Percentiles rank a stretch among this genome's conserved stretches.
Conservation (phyloP, 2,797 vertebrate genomes). For the Sandelia bainsii region DNA sequence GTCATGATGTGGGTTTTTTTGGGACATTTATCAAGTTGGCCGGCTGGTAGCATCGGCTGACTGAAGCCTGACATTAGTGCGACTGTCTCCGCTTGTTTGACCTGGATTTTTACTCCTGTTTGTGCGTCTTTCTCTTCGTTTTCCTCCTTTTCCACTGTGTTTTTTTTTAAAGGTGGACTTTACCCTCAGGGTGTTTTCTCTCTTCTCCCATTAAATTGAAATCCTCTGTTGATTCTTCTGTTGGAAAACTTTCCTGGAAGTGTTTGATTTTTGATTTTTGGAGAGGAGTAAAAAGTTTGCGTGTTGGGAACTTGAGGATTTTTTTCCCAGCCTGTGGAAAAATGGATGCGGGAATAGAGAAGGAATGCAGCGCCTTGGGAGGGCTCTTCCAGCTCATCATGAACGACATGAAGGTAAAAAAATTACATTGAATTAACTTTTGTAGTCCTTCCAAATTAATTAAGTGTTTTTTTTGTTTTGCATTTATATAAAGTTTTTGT, state of each 20-base stretch:
- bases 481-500: too few species aligned
- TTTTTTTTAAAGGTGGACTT: slow-evolving; percentile 62
- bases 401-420: slow-evolving; percentile 90
- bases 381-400: slow-evolving; percentile 90
- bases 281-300: slow-evolving; percentile 31
- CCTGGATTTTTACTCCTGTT: slow-evolving; percentile 29
- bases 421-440: background rate
- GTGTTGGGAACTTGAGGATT: slow-evolving; percentile 53
- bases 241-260: slow-evolving; percentile 36
- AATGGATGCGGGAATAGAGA: slow-evolving; percentile 90
- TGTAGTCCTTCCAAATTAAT: too few species aligned
- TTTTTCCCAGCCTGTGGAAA: slow-evolving; percentile 73
- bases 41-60: slow-evolving; percentile 77
- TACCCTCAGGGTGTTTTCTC: slow-evolving; percentile 45
- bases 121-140: background rate
- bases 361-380: slow-evolving; percentile 90
- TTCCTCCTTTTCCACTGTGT: slow-evolving; percentile 13
- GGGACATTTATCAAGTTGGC: slow-evolving; percentile 67
- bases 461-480: background rate
- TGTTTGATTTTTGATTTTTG: slow-evolving; percentile 17
- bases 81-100: slow-evolving; percentile 17
- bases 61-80: slow-evolving; percentile 35
- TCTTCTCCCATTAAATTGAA: background rate
- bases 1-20: slow-evolving; percentile 61
- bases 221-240: slow-evolving; percentile 19